These are phyloP conservation scores for Lasioglossum oenotherae DNA, from an alignment of 2,888 invertebrate genomes.

Conservation along the genomic window DNA sequence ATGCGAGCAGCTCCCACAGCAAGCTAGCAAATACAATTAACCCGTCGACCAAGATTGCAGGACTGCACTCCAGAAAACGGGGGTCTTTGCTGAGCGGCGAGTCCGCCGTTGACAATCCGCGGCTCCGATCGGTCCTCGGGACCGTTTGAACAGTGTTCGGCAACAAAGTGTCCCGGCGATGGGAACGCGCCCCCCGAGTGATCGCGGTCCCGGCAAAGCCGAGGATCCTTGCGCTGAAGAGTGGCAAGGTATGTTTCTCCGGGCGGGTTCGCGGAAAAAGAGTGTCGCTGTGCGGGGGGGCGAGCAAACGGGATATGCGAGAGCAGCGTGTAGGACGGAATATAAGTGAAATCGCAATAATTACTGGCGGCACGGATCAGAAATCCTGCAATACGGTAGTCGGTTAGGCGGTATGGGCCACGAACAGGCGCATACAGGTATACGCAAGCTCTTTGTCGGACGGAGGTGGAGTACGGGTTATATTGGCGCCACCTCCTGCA, in stretches of 20 bases:
- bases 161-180: constrained; percentile 19
- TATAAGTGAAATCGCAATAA: constrained; percentile 76
- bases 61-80: neutral
- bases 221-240: neutral
- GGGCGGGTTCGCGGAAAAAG: neutral
- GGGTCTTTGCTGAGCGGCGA: neutral
- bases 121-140: neutral
- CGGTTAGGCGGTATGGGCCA: constrained; percentile 72
- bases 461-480: constrained; percentile 73
- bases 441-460: constrained; percentile 80
- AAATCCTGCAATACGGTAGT: constrained; percentile 75
- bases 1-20: neutral
- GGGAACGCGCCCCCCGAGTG: neutral
- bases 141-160: constrained; percentile 8
- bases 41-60: neutral
- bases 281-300: neutral
- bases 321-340: constrained; percentile 41
- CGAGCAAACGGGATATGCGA: constrained; percentile 12
- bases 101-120: constrained; percentile 3
- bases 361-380: constrained; percentile 76
- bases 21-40: neutral
- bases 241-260: constrained; percentile 20
- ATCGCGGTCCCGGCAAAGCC: neutral
- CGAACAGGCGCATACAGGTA: constrained; percentile 76
- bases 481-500: constrained; percentile 87